Evolutionary conservation across 2,797 vertebrate genomes (phyloP).

Genomic region (Vespertilio murinus): DNA sequence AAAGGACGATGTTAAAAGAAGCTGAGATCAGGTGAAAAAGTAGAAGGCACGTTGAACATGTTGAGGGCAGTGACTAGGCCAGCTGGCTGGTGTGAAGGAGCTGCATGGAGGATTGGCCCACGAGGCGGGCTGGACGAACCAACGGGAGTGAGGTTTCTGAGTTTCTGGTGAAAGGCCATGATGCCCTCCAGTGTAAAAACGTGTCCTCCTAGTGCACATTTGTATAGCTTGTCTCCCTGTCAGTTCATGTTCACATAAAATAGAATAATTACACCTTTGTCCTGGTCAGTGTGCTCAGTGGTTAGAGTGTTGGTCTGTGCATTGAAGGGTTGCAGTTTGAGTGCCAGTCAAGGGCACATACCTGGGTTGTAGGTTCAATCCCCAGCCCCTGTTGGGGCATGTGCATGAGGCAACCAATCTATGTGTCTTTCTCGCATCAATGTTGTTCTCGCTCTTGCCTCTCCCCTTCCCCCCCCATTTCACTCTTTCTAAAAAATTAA

Average conservation of each 20-base stretch:
- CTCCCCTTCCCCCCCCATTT: too few species aligned
- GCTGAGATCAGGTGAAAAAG: not conserved
- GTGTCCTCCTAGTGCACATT: not conserved
- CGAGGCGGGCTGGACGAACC: not conserved
- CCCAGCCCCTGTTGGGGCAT: too few species aligned
- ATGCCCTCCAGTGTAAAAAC: not conserved
- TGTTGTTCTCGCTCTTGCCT: too few species aligned
- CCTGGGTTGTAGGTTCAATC: too few species aligned
- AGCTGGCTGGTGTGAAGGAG: not conserved
- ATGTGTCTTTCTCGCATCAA: too few species aligned
- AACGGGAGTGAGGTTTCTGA: not conserved
- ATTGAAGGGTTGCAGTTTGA: too few species aligned
- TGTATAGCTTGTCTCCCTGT: not conserved
- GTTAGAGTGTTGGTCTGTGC: too few species aligned
- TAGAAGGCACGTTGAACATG: not conserved
- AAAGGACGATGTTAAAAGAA: not conserved
- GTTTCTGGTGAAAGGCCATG: not conserved
- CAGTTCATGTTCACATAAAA: not conserved
- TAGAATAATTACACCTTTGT: not conserved
- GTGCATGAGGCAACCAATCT: too few species aligned
- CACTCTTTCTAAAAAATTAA: too few species aligned
- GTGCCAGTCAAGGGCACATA: too few species aligned
- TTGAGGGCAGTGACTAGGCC: rapidly evolving
- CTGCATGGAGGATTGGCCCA: not conserved
- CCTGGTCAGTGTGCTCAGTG: too few species aligned